Conservation (phyloP, 2,888 invertebrate genomes). For the Synergus umbraculus region DNA sequence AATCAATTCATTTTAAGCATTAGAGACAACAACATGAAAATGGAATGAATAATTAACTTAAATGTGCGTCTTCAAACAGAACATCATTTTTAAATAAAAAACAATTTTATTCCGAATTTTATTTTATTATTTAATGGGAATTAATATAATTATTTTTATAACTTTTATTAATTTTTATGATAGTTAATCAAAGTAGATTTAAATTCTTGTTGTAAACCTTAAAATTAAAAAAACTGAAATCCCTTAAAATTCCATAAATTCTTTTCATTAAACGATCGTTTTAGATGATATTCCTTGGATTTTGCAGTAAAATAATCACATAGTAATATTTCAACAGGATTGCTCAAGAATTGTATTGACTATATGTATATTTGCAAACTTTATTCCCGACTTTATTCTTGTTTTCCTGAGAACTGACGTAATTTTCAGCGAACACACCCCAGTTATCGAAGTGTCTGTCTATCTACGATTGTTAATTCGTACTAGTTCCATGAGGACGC, state of each 20-base stretch:
- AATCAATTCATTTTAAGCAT: background rate
- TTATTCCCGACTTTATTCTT: background rate
- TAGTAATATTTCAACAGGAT: background rate
- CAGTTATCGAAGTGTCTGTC: background rate
- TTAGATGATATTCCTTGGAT: background rate
- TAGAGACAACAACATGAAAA: background rate
- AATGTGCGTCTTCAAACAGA: background rate
- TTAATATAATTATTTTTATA: too few species aligned
- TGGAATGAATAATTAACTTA: background rate
- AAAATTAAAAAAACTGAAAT: too few species aligned
- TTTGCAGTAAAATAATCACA: background rate
- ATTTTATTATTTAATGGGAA: too few species aligned
- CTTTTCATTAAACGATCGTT: too few species aligned
- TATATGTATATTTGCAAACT: background rate
- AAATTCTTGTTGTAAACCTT: too few species aligned
- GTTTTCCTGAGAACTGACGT: conserved; percentile 5
- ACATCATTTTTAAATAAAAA: too few species aligned
- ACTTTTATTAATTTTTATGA: too few species aligned
- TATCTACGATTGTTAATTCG: conserved; percentile 18
- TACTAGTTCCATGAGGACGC: conserved; percentile 3
- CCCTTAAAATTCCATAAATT: too few species aligned
- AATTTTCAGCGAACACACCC: conserved; percentile 5
- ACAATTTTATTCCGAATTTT: too few species aligned
- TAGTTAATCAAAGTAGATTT: too few species aligned
- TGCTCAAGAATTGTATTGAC: background rate